Evolutionary conservation across 2,888 invertebrate genomes (phyloP).

Genomic region (Leptura quadrifasciata): DNA sequence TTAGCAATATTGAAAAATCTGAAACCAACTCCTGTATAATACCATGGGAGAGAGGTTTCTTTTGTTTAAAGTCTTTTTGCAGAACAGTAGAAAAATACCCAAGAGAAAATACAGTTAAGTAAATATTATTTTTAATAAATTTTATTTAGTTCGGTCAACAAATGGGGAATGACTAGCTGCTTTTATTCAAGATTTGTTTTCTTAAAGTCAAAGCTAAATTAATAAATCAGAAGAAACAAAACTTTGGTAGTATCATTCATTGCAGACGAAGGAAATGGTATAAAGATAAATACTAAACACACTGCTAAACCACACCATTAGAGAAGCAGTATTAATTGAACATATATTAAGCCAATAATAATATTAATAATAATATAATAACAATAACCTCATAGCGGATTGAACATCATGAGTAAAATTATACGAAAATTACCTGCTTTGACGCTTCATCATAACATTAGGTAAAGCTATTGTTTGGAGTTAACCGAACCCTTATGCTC

Average conservation of each 20-base stretch:
- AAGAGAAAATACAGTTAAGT: too few relatives aligned
- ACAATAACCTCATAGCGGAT: conserved; percentile 22
- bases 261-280: neutral
- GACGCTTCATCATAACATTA: conserved; percentile 41
- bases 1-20: too few relatives aligned
- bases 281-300: neutral
- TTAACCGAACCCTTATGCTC: conserved; percentile 48
- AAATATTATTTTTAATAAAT: too few relatives aligned
- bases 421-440: conserved; percentile 45
- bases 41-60: too few relatives aligned
- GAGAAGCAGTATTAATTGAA: neutral
- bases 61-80: too few relatives aligned
- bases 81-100: too few relatives aligned
- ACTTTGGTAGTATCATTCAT: neutral
- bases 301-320: neutral
- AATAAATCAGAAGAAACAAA: too few relatives aligned
- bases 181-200: too few relatives aligned
- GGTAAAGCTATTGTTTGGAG: conserved; percentile 48
- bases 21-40: too few relatives aligned
- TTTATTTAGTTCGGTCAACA: too few relatives aligned
- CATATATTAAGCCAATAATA: conserved; percentile 4
- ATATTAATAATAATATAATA: conserved; percentile 28
- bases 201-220: too few relatives aligned
- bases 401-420: conserved; percentile 36
- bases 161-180: too few relatives aligned